Percentiles rank a stretch among this genome's conserved stretches.
Conservation (phyloP, 1,140 invertebrate genomes). For the Sitobion miscanthi region DNA sequence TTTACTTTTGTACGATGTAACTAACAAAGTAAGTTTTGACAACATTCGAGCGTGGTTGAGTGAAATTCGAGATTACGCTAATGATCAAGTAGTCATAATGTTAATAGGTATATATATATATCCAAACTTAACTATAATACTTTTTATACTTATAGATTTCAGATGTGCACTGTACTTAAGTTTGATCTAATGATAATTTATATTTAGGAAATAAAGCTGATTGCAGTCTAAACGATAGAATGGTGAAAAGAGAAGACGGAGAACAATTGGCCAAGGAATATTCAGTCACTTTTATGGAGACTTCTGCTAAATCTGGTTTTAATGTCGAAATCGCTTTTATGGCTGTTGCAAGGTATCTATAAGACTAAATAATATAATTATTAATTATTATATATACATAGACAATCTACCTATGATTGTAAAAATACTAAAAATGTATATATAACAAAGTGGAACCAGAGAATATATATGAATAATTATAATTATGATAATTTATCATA, state of each 20-base stretch:
- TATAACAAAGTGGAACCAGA: background rate
- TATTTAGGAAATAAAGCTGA: slow-evolving; percentile 82
- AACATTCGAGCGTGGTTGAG: slow-evolving; percentile 88
- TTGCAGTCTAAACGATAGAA: slow-evolving; percentile 72
- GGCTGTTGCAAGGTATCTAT: slow-evolving; percentile 73
- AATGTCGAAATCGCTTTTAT: slow-evolving; percentile 84
- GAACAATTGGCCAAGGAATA: slow-evolving; percentile 81
- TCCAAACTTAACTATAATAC: background rate
- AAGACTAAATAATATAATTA: background rate
- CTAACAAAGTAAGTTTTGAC: slow-evolving; percentile 85
- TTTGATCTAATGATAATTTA: background rate
- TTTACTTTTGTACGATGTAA: slow-evolving; percentile 90
- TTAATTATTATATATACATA: background rate
- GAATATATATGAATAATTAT: background rate
- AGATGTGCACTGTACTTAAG: background rate
- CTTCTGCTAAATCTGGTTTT: slow-evolving; percentile 83
- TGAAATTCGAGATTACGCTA: slow-evolving; percentile 84
- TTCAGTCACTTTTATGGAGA: slow-evolving; percentile 86
- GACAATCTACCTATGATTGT: background rate
- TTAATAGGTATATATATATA: slow-evolving; percentile 74
- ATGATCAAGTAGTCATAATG: slow-evolving; percentile 88
- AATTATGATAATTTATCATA: background rate
- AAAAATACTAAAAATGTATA: background rate
- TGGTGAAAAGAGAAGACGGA: slow-evolving; percentile 80
- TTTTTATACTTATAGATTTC: background rate